These are phyloP conservation scores for Acrossocheilus fasciatus DNA, from an alignment of 2,797 vertebrate species.

Conservation along the genomic window DNA sequence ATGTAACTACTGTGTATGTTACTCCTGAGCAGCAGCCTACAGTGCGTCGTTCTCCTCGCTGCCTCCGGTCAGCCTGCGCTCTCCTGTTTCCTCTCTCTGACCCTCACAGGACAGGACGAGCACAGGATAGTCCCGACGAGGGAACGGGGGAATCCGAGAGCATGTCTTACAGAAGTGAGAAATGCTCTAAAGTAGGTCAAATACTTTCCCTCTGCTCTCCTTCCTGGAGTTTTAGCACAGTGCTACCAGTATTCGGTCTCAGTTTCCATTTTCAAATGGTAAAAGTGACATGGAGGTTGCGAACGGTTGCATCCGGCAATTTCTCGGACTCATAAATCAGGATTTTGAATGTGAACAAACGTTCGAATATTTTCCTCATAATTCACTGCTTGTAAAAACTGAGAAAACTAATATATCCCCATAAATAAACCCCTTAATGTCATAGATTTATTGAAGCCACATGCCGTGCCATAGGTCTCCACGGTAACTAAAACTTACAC, in stretches of 20 bases:
- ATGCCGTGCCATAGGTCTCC: constrained; percentile 51
- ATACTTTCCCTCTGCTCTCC: constrained; percentile 66
- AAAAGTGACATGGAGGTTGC: constrained; percentile 64
- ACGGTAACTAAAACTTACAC: constrained; percentile 51
- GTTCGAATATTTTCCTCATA: constrained; percentile 52
- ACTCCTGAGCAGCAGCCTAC: background rate
- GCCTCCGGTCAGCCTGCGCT: constrained; percentile 45
- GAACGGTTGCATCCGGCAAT: constrained; percentile 65
- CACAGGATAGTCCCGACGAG: constrained; percentile 42
- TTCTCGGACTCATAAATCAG: constrained; percentile 58
- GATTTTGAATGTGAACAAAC: constrained; percentile 57
- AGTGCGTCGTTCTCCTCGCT: background rate
- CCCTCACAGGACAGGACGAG: constrained; percentile 34
- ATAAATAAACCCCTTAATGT: constrained; percentile 56
- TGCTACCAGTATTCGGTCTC: constrained; percentile 60
- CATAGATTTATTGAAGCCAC: constrained; percentile 54
- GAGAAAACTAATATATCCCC: constrained; percentile 51
- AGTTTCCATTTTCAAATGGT: constrained; percentile 68
- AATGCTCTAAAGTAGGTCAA: constrained; percentile 77
- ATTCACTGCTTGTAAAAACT: constrained; percentile 49
- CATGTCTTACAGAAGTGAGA: constrained; percentile 70
- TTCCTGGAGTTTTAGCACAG: constrained; percentile 54
- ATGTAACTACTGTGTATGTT: background rate
- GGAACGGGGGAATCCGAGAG: constrained; percentile 61
- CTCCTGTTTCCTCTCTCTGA: constrained; percentile 52